A percentile compares a stretch with the other conserved stretches of the same genome.
These are phyloP conservation scores for Polyommatus iphigenia DNA, from an alignment of 2,888 invertebrate genomes.

Conservation along the genomic window DNA sequence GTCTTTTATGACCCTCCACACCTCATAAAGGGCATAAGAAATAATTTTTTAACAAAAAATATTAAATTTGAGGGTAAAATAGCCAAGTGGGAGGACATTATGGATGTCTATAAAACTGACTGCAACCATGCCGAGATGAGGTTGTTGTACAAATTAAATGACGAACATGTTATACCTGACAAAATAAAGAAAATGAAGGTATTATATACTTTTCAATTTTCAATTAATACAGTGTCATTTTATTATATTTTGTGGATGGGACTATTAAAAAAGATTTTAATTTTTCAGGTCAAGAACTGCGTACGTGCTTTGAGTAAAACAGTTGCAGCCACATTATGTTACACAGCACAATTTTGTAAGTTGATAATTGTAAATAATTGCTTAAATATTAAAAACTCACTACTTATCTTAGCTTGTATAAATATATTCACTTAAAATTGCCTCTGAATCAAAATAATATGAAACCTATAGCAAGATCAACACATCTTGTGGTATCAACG, in stretches of 20 bases:
- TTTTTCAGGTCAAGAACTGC: constrained; percentile 39
- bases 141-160: constrained; percentile 36
- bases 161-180: constrained; percentile 35
- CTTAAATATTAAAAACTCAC: no score
- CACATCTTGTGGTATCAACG: no score
- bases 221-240: neutral
- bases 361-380: neutral
- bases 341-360: constrained; percentile 38
- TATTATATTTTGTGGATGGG: neutral
- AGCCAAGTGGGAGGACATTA: constrained; percentile 35
- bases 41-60: constrained; percentile 39
- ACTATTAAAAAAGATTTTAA: neutral
- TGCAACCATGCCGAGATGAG: constrained; percentile 35
- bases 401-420: no score
- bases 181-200: constrained; percentile 28
- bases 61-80: neutral
- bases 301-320: constrained; percentile 36
- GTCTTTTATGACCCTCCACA: constrained; percentile 39
- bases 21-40: constrained; percentile 39
- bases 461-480: no score
- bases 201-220: neutral
- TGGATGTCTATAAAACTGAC: constrained; percentile 39
- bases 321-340: constrained; percentile 36
- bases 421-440: no score
- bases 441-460: no score